Evolutionary conservation across 2,797 vertebrate species (phyloP), one percentile per base, ranked within the genome.

Genomic region (Cacajao melanocephalus): DNA sequence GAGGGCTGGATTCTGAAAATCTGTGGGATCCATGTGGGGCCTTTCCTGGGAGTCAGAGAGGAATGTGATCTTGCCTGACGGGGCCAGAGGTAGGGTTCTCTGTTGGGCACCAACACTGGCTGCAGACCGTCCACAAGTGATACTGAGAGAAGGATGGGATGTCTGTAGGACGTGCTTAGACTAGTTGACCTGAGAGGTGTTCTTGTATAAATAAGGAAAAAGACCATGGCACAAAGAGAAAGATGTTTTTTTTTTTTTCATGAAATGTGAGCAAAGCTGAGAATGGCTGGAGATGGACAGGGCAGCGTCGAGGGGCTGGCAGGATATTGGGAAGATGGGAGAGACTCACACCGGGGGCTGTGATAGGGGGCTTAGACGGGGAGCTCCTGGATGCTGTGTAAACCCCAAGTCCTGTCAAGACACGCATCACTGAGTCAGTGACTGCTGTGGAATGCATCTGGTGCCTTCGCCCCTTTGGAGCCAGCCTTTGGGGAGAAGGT

Each of bases 291-390:
- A 79, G 70, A 17, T 26, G 5, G 33, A 26, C 28, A 39, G 36
- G n/a, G 44, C 30, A 9, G 4, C 12, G 0, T 0, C 10, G 39
- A 48, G 76, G 17, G 1, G 7, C 14, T 10, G 4, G 15, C 1
- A 19, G 33, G 24, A 28, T 2, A 26, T 4, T 15, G 8, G 4
- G 1, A 3, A 39, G 9, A 7, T 30, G 4, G 28, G 0, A 48
- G 44, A 28, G 0, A 4, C 5, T 22, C 20, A 36, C 36, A 2
- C 1, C 1, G 0, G 0, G 5, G 28, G 2, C 41, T 19, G 3
- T 20, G 4, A 41, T 4, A 19, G 67, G 64, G 52, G 30, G 8
- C 17, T 46, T 9, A 36, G 15, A 26, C 0, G 7, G 2, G 14
- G 17, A 11, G 61, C 20, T n/a, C 78, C 1, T 1, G 1, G 11